Evolutionary conservation across 2,113 vertebrate species (phyloP).

Genomic region (Sardina pilchardus): DNA sequence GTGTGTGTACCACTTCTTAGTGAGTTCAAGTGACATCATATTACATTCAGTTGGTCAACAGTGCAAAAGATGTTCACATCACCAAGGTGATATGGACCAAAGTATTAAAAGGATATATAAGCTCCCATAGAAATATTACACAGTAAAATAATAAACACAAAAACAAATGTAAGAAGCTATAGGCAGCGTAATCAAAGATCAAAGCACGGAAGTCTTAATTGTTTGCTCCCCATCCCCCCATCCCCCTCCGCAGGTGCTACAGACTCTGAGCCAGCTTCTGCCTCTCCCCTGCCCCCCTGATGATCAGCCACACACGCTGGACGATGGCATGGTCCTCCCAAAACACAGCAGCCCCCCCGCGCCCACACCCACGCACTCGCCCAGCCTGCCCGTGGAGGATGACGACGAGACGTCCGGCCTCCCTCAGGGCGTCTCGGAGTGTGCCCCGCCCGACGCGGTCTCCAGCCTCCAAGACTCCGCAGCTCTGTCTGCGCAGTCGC

Average conservation of each 20-base stretch:
- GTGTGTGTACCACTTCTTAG: neutral
- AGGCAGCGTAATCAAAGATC: too few relatives aligned
- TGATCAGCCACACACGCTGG: slow-evolving; percentile 65
- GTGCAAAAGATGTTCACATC: neutral
- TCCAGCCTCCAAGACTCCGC: neutral
- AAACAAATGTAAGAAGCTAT: neutral
- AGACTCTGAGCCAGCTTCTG: slow-evolving; percentile 55
- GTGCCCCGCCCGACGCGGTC: neutral
- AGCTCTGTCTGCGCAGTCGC: neutral
- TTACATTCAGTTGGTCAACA: neutral
- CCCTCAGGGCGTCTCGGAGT: neutral
- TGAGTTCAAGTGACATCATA: neutral
- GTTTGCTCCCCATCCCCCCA: neutral
- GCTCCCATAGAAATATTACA: neutral
- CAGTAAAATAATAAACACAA: neutral
- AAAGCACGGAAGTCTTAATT: neutral
- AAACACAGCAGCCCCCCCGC: slow-evolving; percentile 13
- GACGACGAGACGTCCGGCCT: slow-evolving; percentile 59
- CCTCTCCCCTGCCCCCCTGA: slow-evolving; percentile 50
- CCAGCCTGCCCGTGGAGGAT: slow-evolving; percentile 65
- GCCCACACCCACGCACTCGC: slow-evolving; percentile 30
- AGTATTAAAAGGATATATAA: too few relatives aligned
- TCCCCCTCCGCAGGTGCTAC: slow-evolving; percentile 57
- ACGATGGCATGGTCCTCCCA: slow-evolving; percentile 41
- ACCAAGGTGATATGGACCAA: too few relatives aligned